A percentile compares a stretch with the other conserved stretches of the same genome.
Evolutionary conservation across 1,140 invertebrate genomes (phyloP).

Genomic region (Drosophila ironensis): DNA sequence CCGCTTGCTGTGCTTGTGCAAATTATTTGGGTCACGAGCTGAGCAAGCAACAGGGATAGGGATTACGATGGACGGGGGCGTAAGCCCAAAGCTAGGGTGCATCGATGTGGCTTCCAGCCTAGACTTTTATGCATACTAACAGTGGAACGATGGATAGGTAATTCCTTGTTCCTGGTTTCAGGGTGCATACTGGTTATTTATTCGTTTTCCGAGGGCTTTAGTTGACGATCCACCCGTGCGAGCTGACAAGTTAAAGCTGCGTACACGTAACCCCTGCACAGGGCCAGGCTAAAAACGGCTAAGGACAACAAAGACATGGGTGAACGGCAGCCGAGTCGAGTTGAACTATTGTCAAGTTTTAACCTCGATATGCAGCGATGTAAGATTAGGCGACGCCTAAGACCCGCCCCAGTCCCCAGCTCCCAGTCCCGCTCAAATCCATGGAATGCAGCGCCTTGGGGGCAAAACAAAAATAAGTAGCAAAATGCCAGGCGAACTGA

Average conservation of each 20-base stretch:
- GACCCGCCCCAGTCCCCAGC: conserved; percentile 4
- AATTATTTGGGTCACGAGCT: conserved; percentile 78
- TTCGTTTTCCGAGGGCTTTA: not conserved
- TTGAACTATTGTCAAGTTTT: conserved; percentile 79
- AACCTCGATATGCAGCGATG: conserved; percentile 77
- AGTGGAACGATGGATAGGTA: no score
- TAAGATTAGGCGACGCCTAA: conserved; percentile 62
- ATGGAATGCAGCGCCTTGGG: conserved; percentile 53
- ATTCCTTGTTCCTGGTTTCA: no score
- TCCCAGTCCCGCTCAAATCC: not conserved
- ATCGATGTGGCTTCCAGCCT: not conserved
- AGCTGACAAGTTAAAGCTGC: conserved; percentile 50
- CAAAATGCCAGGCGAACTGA: conserved; percentile 43
- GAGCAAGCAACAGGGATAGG: conserved; percentile 34
- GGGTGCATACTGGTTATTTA: no score
- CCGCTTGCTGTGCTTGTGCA: conserved; percentile 46
- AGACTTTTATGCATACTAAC: no score
- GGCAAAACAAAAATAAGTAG: conserved; percentile 64
- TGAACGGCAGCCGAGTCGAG: conserved; percentile 63
- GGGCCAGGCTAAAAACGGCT: conserved; percentile 53
- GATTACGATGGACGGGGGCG: conserved; percentile 7
- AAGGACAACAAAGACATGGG: conserved; percentile 54
- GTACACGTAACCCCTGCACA: conserved; percentile 58
- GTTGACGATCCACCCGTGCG: conserved; percentile 1
- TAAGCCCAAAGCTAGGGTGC: not conserved